These are phyloP conservation scores for Drosophila eohydei DNA, from an alignment of 2,888 invertebrate genomes.

Conservation along the genomic window DNA sequence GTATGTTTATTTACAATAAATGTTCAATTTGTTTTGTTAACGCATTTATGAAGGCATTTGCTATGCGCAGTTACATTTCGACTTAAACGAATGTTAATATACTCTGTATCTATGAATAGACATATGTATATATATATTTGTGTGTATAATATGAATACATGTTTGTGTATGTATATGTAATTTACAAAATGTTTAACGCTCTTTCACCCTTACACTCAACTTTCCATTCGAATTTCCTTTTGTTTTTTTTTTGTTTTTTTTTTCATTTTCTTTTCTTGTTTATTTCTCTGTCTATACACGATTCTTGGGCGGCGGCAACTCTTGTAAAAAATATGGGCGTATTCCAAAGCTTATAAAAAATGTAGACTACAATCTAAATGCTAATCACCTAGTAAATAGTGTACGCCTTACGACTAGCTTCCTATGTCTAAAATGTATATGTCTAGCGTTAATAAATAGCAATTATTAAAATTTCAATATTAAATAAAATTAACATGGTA, in stretches of 20 bases:
- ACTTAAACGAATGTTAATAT: constrained; percentile 34
- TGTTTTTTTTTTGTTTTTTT: not conserved
- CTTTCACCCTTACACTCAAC: constrained; percentile 12
- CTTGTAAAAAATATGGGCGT: constrained; percentile 52
- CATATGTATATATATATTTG: constrained; percentile 1
- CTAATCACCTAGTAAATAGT: constrained; percentile 46
- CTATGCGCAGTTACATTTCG: constrained; percentile 63
- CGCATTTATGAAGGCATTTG: constrained; percentile 69
- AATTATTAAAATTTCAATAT: constrained; percentile 40
- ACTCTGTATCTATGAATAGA: constrained; percentile 31
- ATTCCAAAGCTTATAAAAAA: constrained; percentile 49
- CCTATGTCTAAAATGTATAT: constrained; percentile 37
- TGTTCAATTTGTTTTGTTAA: constrained; percentile 60
- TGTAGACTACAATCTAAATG: constrained; percentile 31
- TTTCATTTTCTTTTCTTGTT: not conserved
- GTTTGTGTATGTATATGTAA: constrained; percentile 34
- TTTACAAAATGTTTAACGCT: constrained; percentile 55
- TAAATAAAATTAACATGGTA: constrained; percentile 43
- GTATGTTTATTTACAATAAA: constrained; percentile 62
- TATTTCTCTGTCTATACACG: constrained; percentile 41
- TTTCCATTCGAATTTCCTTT: constrained; percentile 4
- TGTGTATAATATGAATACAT: constrained; percentile 13
- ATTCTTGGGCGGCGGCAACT: constrained; percentile 69
- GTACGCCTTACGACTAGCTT: constrained; percentile 33
- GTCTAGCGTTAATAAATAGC: constrained; percentile 48